A percentile compares a stretch with the other conserved stretches of the same genome.
phyloP scores from a whole-genome alignment of 2,113 vertebrate genomes.

The Camelus bactrianus region DNA sequence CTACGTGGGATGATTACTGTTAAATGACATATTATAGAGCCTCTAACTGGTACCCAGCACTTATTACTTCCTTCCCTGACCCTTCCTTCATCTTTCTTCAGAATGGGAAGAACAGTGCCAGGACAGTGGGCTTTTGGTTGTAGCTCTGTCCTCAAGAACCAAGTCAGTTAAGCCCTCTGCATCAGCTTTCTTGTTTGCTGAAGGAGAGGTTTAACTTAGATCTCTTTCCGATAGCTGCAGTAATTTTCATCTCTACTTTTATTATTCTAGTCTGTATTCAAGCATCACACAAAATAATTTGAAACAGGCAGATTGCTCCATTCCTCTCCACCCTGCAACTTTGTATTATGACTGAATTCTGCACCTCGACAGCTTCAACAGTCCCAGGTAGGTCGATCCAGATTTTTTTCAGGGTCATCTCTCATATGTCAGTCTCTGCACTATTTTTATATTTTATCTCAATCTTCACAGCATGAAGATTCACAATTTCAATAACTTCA shows the following conservation, averaged over 20 bases:
- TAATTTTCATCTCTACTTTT: background rate
- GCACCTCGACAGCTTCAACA: slow-evolving; percentile 15
- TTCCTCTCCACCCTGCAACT: background rate
- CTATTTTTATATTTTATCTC: background rate
- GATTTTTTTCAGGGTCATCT: background rate
- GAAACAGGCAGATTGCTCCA: background rate
- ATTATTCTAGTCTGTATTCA: background rate
- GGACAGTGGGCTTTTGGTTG: background rate
- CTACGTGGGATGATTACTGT: background rate
- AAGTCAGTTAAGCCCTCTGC: background rate
- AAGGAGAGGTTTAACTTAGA: background rate
- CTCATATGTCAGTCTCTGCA: background rate
- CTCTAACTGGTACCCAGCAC: background rate
- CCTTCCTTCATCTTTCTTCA: background rate
- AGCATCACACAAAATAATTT: background rate
- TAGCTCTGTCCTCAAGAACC: background rate
- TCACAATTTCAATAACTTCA: background rate
- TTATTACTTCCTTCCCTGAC: background rate
- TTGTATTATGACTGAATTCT: background rate
- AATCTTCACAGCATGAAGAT: slow-evolving; percentile 22
- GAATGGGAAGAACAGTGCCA: background rate
- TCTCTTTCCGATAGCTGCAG: background rate
- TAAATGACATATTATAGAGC: background rate
- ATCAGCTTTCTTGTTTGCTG: background rate
- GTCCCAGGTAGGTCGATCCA: background rate